Evolutionary conservation across 2,113 vertebrate species (phyloP).

Genomic region (Lepus europaeus): DNA sequence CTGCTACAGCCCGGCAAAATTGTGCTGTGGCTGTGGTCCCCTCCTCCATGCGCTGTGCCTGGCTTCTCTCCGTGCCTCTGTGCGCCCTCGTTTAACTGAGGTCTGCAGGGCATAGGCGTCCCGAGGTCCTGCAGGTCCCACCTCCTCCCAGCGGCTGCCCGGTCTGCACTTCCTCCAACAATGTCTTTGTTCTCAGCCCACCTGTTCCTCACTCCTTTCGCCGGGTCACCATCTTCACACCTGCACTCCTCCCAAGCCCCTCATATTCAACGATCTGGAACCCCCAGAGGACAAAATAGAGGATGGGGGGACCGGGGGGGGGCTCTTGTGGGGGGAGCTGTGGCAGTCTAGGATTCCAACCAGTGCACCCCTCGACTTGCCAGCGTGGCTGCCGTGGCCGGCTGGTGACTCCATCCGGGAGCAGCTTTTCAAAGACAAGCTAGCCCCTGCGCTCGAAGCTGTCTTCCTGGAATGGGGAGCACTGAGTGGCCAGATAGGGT

Average conservation of each 20-base stretch:
- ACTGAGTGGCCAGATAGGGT: constrained; percentile 83
- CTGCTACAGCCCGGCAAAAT: background rate
- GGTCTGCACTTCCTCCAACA: background rate
- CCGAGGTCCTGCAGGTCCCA: background rate
- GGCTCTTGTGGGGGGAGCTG: background rate
- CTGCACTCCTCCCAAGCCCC: background rate
- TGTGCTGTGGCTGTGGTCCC: no score
- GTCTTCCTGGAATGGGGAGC: constrained; percentile 82
- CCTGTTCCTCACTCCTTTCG: constrained; percentile 52
- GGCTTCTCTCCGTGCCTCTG: background rate
- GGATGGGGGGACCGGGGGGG: background rate
- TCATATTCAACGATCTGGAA: background rate
- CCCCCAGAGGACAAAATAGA: background rate
- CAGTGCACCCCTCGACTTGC: background rate
- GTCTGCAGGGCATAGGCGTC: background rate
- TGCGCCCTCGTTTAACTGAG: constrained; percentile 35
- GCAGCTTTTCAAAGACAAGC: constrained; percentile 52
- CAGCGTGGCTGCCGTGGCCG: background rate
- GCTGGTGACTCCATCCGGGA: background rate
- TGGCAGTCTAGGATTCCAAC: background rate
- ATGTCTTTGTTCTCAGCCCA: constrained; percentile 29
- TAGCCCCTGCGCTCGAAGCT: constrained; percentile 73
- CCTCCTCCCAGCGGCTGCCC: background rate
- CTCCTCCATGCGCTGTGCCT: background rate
- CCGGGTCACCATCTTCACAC: background rate